Percentiles rank a stretch among this genome's conserved stretches.
Evolutionary conservation across 1,140 invertebrate genomes (phyloP).

Genomic region (Diuraphis noxia): DNA sequence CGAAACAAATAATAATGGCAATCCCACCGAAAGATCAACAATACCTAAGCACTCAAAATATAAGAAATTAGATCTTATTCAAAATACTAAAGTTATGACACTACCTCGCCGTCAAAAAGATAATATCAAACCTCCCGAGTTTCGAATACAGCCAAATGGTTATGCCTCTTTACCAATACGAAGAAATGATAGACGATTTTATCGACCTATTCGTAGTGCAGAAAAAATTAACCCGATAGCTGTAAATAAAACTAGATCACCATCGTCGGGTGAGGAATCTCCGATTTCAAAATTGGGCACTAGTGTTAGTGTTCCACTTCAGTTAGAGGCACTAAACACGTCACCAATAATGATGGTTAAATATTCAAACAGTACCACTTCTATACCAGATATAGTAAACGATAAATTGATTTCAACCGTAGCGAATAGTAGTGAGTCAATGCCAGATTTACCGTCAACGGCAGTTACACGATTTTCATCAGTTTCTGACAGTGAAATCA

Average conservation of each 20-base stretch:
- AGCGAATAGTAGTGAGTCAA: constrained; percentile 59
- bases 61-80: background rate
- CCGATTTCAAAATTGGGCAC: constrained; percentile 19
- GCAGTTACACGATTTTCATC: constrained; percentile 58
- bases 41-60: background rate
- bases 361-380: constrained; percentile 21
- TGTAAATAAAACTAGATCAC: background rate
- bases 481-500: constrained; percentile 60
- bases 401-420: background rate
- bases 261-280: constrained; percentile 1
- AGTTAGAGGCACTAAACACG: constrained; percentile 9
- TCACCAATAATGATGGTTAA: constrained; percentile 14
- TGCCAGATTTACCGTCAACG: constrained; percentile 61
- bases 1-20: constrained; percentile 39
- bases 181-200: constrained; percentile 9
- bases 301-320: constrained; percentile 39
- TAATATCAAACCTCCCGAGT: constrained; percentile 37
- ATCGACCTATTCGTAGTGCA: background rate
- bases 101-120: constrained; percentile 36
- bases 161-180: constrained; percentile 39
- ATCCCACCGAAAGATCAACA: background rate
- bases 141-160: constrained; percentile 39
- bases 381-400: constrained; percentile 36
- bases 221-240: background rate
- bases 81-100: constrained; percentile 36